Base-by-base conservation (phyloP, 1,140 invertebrate genomes). In the Patella vulgata region DNA sequence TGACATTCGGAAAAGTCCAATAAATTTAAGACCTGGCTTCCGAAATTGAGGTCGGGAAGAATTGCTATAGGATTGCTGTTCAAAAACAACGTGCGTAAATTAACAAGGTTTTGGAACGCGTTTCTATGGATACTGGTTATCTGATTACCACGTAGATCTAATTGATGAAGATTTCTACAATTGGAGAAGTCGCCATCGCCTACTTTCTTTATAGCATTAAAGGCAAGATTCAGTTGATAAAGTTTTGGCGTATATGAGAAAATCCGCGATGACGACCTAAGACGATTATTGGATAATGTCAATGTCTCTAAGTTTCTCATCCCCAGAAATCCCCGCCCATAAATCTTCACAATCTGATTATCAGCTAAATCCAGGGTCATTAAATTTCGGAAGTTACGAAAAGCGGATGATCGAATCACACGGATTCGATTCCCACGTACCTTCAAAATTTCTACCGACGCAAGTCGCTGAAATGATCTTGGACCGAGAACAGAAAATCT, bases 1-100 rank as follows among this genome's bases (percentile, higher is more conserved):
- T 91, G 90, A 1, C 91, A 93, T 59, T 89, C 87, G 5, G 93
- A 93, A 3, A 93, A 91, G 78, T 95, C 93, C 19, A 95, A 89
- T 47, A 90, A 90, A 44, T 76, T 68, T 14, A 83, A 62, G 25
- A 69, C 79, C 47, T 78, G 79, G 63, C 78, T 81, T 48, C 73
- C 71, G 43, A 95, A 85, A 60, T 91, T 86, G 31, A 96, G 84
- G 53, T 90, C 88, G 17, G 91, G 89, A 31, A 95, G 82, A 70
- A 90, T 89, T 0, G 89, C 89, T 42, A 96, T 86, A 1, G 73
- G 75, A 77, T 96, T 96, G 55, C 91, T 88, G 25, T 91, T 91
- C 27, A 97, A 88, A 77, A 94, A 91, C 30, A 98, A 48, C 30
- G 27, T 56, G 46, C 60, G 55, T n/a, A 97, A 78, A 25, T 94